Conservation (phyloP, 2,888 invertebrate species). For the Trichacis sp. region DNA sequence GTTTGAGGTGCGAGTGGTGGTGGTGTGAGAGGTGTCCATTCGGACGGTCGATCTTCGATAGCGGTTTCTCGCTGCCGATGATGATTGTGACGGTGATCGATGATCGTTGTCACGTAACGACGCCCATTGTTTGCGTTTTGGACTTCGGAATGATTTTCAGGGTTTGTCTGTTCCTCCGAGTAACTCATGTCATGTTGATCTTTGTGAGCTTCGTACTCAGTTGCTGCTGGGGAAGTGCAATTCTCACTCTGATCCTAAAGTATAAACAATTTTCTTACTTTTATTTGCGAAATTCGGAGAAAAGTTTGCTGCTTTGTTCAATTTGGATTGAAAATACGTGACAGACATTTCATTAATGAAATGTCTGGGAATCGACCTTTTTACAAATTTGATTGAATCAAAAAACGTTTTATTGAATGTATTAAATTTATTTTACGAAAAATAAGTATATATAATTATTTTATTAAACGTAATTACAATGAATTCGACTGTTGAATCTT, state of each 20-base stretch:
- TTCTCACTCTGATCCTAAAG: slow-evolving; percentile 37
- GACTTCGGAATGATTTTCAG: slow-evolving; percentile 36
- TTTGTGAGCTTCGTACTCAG: slow-evolving; percentile 50
- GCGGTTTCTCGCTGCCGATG: slow-evolving; percentile 45
- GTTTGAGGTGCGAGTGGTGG: slow-evolving; percentile 61
- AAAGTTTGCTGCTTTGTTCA: too few relatives aligned
- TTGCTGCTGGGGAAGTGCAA: slow-evolving; percentile 42
- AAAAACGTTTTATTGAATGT: too few relatives aligned
- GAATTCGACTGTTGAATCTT: too few relatives aligned
- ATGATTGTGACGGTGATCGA: slow-evolving; percentile 55
- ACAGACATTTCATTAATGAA: too few relatives aligned
- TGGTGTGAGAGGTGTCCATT: slow-evolving; percentile 56
- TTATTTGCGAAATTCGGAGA: too few relatives aligned
- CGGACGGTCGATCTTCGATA: slow-evolving; percentile 36
- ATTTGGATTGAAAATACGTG: too few relatives aligned
- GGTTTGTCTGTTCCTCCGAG: slow-evolving; percentile 45
- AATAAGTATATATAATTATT: too few relatives aligned
- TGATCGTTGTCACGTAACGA: slow-evolving; percentile 54
- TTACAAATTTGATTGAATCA: too few relatives aligned
- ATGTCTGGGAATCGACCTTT: too few relatives aligned
- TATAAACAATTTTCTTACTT: too few relatives aligned
- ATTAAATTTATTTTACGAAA: too few relatives aligned
- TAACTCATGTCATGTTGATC: slow-evolving; percentile 53
- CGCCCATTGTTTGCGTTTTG: slow-evolving; percentile 51
- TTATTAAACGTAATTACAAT: too few relatives aligned